Base-by-base conservation (phyloP, 2,888 invertebrate genomes). In the Hedya salicella region DNA sequence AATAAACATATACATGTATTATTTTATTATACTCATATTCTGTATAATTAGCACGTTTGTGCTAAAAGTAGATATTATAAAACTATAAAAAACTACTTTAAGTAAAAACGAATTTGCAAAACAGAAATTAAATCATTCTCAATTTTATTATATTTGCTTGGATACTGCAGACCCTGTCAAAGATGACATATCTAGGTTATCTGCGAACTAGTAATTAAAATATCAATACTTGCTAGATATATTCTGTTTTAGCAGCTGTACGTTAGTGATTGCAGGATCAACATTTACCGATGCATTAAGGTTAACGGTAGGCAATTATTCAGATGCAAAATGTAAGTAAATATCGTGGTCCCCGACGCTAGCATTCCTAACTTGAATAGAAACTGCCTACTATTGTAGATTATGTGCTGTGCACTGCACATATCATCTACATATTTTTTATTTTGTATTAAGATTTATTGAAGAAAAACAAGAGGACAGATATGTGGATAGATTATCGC, bases 281-380 rank as follows among this genome's bases (percentile, higher is more conserved):
- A 61, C 32, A 66, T 66, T 61, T 54, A 21, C 66, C 60, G 16
- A 54, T 19, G 48, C 66, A 66, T 66, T 66, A 66, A 48, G 53
- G 60, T 42, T 65, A 60, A 65, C 46, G 42, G 53, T 48, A 54
- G 30, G 53, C 17, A 19, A 66, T 60, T 54, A 66, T 61, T 61
- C 54, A 46, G 48, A 50, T 40, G 48, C 17, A n/a, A 48, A 66
- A 54, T 53, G 60, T 44, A n/a, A 54, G 32, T 30, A 54, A 61
- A 61, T 48, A 5, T 1, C 19, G 19, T 13, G 13, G 49, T 32
- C 25, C n/a, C 44, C 53, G 44, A 40, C 17, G 11, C 3, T 32
- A n/a, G 48, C 9, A 46, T 60, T 39, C 14, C 14, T 16, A 21
- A 21, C 19, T 6, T 25, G 2, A 25, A 4, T 25, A 25, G 25